Conservation (phyloP, 2,888 invertebrate genomes). For the Rugalucina vietnamica region DNA sequence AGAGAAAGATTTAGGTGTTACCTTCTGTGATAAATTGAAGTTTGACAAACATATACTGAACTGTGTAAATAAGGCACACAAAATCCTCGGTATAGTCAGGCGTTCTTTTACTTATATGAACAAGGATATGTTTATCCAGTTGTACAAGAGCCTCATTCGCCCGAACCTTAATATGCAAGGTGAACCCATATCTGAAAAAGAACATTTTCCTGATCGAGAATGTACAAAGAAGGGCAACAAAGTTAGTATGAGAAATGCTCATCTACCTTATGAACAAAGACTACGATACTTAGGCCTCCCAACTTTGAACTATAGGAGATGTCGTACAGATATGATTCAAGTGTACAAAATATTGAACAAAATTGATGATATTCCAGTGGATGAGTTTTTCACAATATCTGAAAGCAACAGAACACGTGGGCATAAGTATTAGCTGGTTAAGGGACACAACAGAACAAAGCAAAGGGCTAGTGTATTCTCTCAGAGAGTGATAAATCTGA, state of each 20-base stretch:
- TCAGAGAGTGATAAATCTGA: not conserved
- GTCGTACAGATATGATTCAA: not conserved
- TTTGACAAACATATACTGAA: not conserved
- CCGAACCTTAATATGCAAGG: not conserved
- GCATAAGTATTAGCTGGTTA: not conserved
- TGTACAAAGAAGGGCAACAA: not conserved
- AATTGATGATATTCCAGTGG: not conserved
- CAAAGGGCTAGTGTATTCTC: not conserved
- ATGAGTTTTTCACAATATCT: not conserved
- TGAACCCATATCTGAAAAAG: not conserved
- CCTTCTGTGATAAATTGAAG: not conserved
- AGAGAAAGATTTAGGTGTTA: not conserved
- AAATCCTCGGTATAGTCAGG: not conserved
- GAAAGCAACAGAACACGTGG: not conserved
- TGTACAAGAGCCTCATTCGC: not conserved
- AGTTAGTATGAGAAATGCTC: not conserved
- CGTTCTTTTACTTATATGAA: not conserved
- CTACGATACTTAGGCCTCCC: not conserved
- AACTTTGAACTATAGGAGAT: not conserved
- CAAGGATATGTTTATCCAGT: not conserved
- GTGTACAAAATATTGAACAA: not conserved
- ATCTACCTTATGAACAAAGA: not conserved
- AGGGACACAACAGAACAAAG: not conserved
- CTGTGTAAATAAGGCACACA: not conserved
- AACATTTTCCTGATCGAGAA: not conserved